A percentile compares a stretch with the other conserved stretches of the same genome.
phyloP scores from a whole-genome alignment of 2,888 invertebrate species.

The Oscheius onirici region DNA sequence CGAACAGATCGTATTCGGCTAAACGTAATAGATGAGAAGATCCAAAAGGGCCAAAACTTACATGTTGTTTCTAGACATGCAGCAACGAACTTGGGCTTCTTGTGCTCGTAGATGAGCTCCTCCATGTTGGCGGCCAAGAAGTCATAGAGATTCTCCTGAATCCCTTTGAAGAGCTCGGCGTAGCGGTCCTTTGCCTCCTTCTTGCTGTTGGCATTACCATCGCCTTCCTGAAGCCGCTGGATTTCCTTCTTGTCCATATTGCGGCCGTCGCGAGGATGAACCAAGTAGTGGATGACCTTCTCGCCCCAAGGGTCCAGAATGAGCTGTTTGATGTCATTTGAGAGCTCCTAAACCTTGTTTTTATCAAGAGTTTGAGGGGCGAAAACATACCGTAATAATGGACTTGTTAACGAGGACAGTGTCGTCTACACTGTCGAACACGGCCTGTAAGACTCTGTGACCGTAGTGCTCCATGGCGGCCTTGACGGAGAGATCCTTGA shows the following conservation, averaged over 20 bases:
- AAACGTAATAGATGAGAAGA: conserved; percentile 28
- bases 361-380: background rate
- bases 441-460: conserved; percentile 80
- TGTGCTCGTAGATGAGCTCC: conserved; percentile 59
- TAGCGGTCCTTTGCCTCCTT: conserved; percentile 52
- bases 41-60: conserved; percentile 27
- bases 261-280: conserved; percentile 83
- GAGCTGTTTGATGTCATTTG: conserved; percentile 63
- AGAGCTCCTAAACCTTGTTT: conserved; percentile 55
- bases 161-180: conserved; percentile 57
- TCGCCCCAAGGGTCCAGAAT: conserved; percentile 83
- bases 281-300: conserved; percentile 84
- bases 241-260: conserved; percentile 86
- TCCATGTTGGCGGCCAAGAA: conserved; percentile 67
- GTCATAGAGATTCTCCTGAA: conserved; percentile 57
- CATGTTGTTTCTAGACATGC: conserved; percentile 48
- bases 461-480: conserved; percentile 88
- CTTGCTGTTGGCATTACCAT: conserved; percentile 49
- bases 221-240: conserved; percentile 78
- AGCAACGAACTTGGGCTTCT: conserved; percentile 41
- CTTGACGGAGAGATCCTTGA: conserved; percentile 85
- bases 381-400: conserved; percentile 73
- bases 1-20: conserved; percentile 58
- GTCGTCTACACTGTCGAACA: conserved; percentile 90
- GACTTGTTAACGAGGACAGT: conserved; percentile 88